Percentiles rank a stretch among this genome's conserved stretches.
Evolutionary conservation across 2,888 invertebrate genomes (phyloP).

Genomic region (Penaeus monodon): DNA sequence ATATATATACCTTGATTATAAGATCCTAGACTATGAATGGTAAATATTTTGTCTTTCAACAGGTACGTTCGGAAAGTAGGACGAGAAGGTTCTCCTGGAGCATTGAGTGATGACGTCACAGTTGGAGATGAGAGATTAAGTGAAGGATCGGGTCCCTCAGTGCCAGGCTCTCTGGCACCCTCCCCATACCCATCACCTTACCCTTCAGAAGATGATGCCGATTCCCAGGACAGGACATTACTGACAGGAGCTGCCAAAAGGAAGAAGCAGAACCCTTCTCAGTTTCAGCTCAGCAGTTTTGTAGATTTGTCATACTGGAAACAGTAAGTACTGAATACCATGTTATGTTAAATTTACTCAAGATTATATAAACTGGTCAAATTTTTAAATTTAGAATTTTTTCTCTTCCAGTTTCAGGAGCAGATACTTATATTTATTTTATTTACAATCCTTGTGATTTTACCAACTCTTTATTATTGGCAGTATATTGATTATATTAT

Average conservation of each 20-base stretch:
- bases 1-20: not conserved
- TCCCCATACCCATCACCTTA: conserved; percentile 62
- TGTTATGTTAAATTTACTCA: too few relatives aligned
- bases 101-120: conserved; percentile 69
- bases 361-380: too few relatives aligned
- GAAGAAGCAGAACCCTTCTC: conserved; percentile 67
- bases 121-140: conserved; percentile 60
- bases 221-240: conserved; percentile 51
- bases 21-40: conserved; percentile 64
- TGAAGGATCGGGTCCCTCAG: conserved; percentile 55
- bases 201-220: conserved; percentile 62
- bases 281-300: conserved; percentile 73
- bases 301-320: conserved; percentile 79
- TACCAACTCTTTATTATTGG: too few relatives aligned
- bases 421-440: too few relatives aligned
- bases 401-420: too few relatives aligned
- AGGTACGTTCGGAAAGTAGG: conserved; percentile 66
- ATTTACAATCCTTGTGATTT: too few relatives aligned
- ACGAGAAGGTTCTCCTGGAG: conserved; percentile 72
- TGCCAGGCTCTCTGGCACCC: conserved; percentile 61
- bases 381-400: too few relatives aligned
- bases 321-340: conserved; percentile 72
- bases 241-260: conserved; percentile 66
- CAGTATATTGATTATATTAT: not conserved
- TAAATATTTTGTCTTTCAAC: not conserved